These are phyloP conservation scores for Pristionchus exspectatus DNA, from an alignment of 2,888 invertebrate species.

Conservation along the genomic window DNA sequence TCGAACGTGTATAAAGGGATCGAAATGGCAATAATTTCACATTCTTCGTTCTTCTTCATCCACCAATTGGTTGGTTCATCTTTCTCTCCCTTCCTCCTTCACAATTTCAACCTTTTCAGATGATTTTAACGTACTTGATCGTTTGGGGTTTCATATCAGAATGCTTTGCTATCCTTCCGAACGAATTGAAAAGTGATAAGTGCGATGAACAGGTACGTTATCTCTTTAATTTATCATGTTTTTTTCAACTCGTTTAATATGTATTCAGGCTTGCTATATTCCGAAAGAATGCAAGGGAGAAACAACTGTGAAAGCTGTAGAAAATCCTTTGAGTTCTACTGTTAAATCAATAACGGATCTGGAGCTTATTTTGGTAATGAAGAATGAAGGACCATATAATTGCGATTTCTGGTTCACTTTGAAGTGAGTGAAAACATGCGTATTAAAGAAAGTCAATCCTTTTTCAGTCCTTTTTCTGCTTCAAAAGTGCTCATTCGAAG, in stretches of 20 bases:
- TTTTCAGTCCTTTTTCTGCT: neutral
- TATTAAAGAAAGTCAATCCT: neutral
- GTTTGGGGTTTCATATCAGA: neutral
- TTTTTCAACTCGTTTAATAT: neutral
- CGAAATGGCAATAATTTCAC: neutral
- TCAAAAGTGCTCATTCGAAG: neutral
- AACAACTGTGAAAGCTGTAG: neutral
- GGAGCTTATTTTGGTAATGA: neutral
- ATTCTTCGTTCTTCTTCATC: neutral
- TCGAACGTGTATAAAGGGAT: neutral
- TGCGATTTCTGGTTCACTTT: constrained; percentile 25
- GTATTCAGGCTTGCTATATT: constrained; percentile 2
- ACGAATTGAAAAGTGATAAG: neutral
- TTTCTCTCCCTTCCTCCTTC: neutral
- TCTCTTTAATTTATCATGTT: neutral
- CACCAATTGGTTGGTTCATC: neutral
- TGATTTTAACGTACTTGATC: neutral
- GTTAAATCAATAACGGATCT: neutral
- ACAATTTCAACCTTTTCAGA: neutral
- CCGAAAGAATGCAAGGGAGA: neutral
- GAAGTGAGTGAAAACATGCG: neutral
- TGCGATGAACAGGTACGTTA: neutral
- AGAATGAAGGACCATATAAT: neutral
- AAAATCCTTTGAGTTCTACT: too few species aligned
- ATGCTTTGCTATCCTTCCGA: neutral